These are phyloP conservation scores for Brachionus paranguensis DNA, from an alignment of 1,140 invertebrate genomes.

Conservation along the genomic window DNA sequence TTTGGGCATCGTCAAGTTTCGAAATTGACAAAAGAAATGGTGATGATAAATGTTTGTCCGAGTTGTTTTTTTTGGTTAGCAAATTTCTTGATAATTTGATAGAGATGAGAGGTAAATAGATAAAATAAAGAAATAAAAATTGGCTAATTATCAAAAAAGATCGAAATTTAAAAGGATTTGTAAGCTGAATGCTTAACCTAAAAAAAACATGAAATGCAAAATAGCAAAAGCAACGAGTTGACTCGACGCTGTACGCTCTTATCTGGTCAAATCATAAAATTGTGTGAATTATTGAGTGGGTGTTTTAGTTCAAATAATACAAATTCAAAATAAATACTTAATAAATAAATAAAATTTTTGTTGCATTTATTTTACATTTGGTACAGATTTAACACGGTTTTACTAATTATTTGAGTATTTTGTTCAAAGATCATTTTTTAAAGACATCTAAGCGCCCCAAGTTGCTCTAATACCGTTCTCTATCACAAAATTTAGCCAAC, in stretches of 20 bases:
- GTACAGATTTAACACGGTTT: neutral
- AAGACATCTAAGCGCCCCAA: neutral
- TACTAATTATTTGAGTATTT: neutral
- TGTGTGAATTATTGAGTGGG: conserved; percentile 23
- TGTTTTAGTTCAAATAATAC: conserved; percentile 19
- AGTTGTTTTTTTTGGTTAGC: neutral
- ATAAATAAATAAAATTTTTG: neutral
- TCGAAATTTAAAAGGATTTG: conserved; percentile 30
- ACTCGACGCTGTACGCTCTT: neutral
- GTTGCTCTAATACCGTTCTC: neutral
- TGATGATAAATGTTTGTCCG: conserved; percentile 20
- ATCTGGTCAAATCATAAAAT: conserved; percentile 9
- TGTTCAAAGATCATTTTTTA: neutral
- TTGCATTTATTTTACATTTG: neutral
- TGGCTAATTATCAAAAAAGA: conserved; percentile 34
- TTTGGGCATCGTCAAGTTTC: neutral
- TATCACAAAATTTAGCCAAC: neutral
- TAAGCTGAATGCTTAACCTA: conserved; percentile 19
- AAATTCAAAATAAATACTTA: conserved; percentile 35
- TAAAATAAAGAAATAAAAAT: neutral
- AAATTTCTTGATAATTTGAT: conserved; percentile 35
- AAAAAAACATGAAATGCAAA: neutral
- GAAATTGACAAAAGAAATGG: neutral
- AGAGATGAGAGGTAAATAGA: neutral
- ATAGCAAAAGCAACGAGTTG: neutral